phyloP scores from a whole-genome alignment of 2,797 vertebrate species.

The Pyrocephalus nanus region DNA sequence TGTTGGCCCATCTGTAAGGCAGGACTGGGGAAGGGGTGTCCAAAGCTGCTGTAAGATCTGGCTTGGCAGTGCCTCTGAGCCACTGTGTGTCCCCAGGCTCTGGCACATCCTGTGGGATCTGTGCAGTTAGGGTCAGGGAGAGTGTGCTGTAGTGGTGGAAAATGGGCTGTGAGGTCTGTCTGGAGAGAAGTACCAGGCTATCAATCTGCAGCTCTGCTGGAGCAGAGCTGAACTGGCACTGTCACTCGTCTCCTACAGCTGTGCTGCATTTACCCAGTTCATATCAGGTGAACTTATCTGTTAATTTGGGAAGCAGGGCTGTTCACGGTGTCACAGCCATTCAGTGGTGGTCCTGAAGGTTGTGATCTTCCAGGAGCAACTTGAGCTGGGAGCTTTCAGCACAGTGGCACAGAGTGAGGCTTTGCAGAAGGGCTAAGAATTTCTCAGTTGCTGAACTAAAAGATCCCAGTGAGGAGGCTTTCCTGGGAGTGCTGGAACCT shows the following conservation, averaged over 20 bases:
- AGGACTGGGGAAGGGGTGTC: fast-evolving
- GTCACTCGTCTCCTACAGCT: fast-evolving
- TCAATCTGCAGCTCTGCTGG: neutral
- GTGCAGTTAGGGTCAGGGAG: fast-evolving
- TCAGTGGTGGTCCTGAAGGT: neutral
- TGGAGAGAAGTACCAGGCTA: neutral
- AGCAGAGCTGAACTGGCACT: neutral
- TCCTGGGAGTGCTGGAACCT: neutral
- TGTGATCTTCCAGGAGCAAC: neutral
- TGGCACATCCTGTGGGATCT: fast-evolving
- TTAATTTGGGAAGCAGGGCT: neutral
- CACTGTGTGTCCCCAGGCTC: too few species aligned
- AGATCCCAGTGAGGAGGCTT: neutral
- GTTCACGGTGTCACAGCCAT: neutral
- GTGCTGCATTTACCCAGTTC: fast-evolving
- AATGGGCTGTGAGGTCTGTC: too few species aligned
- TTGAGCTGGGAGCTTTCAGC: neutral
- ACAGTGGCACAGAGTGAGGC: neutral
- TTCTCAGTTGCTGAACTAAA: neutral
- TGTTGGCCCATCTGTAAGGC: fast-evolving
- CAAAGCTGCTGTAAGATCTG: fast-evolving
- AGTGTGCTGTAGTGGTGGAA: fast-evolving
- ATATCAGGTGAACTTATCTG: fast-evolving
- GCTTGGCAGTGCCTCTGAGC: neutral
- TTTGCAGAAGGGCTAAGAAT: neutral